phyloP scores from a whole-genome alignment of 1,140 invertebrate genomes.

The Arctopsyche grandis region DNA sequence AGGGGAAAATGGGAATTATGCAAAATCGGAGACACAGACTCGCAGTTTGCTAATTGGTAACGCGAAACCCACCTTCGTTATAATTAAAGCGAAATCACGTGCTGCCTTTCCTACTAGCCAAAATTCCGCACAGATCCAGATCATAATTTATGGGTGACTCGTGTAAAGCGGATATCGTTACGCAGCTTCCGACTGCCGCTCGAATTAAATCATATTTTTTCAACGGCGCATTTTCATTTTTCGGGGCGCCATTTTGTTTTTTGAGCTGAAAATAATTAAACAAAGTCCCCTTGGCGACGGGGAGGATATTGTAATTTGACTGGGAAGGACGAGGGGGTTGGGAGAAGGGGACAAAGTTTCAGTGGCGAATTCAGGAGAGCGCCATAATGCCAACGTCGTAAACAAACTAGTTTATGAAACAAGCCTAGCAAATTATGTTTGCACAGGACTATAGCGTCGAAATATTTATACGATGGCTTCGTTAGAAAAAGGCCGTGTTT shows the following conservation, averaged over 20 bases:
- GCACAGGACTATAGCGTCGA: not conserved
- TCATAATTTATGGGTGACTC: too few relatives aligned
- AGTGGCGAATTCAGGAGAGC: not conserved
- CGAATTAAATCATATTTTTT: too few relatives aligned
- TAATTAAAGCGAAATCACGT: slow-evolving; percentile 17
- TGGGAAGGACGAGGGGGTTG: not conserved
- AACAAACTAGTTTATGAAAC: slow-evolving; percentile 28
- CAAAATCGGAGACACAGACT: slow-evolving; percentile 17
- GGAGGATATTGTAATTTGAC: not conserved
- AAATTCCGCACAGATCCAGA: too few relatives aligned
- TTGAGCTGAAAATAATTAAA: too few relatives aligned
- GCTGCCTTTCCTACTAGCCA: not conserved
- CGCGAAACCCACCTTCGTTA: slow-evolving; percentile 25
- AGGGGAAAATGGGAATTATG: slow-evolving; percentile 14
- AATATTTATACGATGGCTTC: slow-evolving; percentile 11
- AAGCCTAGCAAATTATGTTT: slow-evolving; percentile 10
- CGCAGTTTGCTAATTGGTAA: slow-evolving; percentile 22
- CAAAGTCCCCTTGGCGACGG: too few relatives aligned
- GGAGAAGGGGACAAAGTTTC: too few relatives aligned
- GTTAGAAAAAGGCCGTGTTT: not conserved
- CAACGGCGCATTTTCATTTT: too few relatives aligned
- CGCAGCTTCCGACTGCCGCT: too few relatives aligned
- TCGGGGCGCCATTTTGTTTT: too few relatives aligned
- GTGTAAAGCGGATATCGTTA: too few relatives aligned
- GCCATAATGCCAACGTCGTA: slow-evolving; percentile 7